Percentiles rank a stretch among this genome's conserved stretches.
These are phyloP conservation scores for Perdix hodgsoniae DNA, from an alignment of 2,797 vertebrate species.

Conservation along the genomic window DNA sequence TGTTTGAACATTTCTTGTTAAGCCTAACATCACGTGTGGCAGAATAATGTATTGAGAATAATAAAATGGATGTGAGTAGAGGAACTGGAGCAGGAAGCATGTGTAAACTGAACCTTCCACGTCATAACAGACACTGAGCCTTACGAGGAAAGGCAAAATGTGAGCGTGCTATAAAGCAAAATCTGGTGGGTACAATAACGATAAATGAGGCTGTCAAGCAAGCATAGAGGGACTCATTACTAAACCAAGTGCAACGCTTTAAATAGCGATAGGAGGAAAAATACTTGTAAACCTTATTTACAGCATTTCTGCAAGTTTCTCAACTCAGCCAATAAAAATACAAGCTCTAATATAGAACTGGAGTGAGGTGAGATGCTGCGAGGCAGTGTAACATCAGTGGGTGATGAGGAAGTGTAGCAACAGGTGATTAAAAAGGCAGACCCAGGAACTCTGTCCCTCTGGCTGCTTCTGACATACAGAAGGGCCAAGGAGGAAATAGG, in stretches of 20 bases:
- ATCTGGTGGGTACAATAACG: conserved; percentile 49
- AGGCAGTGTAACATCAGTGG: neutral
- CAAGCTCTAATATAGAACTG: neutral
- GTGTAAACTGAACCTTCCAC: neutral
- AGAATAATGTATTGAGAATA: neutral
- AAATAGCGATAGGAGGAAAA: conserved; percentile 1
- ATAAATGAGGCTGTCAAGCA: conserved; percentile 46
- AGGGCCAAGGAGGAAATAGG: neutral
- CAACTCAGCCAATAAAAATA: neutral
- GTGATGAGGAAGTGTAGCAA: conserved; percentile 6
- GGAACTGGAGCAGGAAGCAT: neutral
- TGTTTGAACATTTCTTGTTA: neutral
- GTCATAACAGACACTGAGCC: neutral
- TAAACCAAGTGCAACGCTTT: conserved; percentile 37
- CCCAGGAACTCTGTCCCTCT: neutral
- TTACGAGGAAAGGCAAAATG: conserved; percentile 29
- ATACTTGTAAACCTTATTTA: conserved; percentile 45
- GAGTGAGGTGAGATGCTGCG: neutral
- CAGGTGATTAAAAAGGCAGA: neutral
- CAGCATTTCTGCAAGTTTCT: conserved; percentile 21
- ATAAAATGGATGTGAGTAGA: neutral
- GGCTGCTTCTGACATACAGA: neutral
- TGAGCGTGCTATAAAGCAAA: neutral
- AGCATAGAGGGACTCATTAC: conserved; percentile 43
- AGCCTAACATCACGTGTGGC: neutral